phyloP scores from a whole-genome alignment of 2,797 vertebrate species.

The Cetoscarus ocellatus region DNA sequence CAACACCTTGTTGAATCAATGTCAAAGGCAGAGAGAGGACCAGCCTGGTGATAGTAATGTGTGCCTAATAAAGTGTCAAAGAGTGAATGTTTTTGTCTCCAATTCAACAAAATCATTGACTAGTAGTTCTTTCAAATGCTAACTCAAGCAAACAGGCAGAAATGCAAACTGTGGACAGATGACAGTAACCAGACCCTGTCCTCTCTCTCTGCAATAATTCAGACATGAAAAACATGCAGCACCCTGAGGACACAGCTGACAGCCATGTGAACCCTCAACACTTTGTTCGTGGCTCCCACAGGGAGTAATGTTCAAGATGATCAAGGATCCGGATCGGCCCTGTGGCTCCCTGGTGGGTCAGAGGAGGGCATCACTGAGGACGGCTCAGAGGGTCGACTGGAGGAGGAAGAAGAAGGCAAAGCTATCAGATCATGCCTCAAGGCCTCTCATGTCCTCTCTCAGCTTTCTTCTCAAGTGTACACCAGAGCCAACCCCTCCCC shows the following conservation, averaged over 20 bases:
- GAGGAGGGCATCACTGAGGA: constrained; percentile 12
- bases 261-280: constrained; percentile 49
- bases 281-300: constrained; percentile 20
- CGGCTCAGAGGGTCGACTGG: not conserved
- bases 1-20: too few species aligned
- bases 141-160: not conserved
- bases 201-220: constrained; percentile 4
- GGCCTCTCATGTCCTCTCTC: constrained; percentile 48
- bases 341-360: constrained; percentile 16
- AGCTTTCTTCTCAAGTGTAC: constrained; percentile 22
- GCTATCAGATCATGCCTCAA: constrained; percentile 31
- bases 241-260: constrained; percentile 44
- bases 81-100: too few species aligned
- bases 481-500: not conserved
- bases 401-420: constrained; percentile 17
- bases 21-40: too few species aligned
- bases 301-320: constrained; percentile 45
- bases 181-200: not conserved
- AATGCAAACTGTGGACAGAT: not conserved
- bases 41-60: too few species aligned
- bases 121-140: too few species aligned
- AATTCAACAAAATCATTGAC: too few species aligned
- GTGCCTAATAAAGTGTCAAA: too few species aligned
- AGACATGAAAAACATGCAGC: constrained; percentile 5
- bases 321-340: constrained; percentile 33